These are phyloP conservation scores for Danaus plexippus DNA, from an alignment of 1,140 invertebrate genomes.

Conservation along the genomic window DNA sequence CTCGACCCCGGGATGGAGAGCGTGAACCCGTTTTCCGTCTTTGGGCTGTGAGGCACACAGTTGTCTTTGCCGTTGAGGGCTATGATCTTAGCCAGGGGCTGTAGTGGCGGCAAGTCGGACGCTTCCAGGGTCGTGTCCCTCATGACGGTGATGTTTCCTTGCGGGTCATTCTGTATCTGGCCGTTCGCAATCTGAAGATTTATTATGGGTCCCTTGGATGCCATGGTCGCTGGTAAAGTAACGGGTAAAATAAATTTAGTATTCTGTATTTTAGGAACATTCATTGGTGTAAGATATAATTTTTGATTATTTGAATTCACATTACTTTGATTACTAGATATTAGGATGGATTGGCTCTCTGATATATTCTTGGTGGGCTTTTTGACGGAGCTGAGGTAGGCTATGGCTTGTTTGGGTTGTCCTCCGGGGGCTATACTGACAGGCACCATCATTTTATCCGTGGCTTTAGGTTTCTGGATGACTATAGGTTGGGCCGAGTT, in stretches of 20 bases:
- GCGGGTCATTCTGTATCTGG: slow-evolving; percentile 68
- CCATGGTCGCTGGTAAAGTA: slow-evolving; percentile 59
- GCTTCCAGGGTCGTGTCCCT: slow-evolving; percentile 47
- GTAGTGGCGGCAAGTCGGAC: slow-evolving; percentile 58
- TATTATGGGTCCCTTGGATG: slow-evolving; percentile 65
- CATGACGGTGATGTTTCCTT: slow-evolving; percentile 70
- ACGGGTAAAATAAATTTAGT: slow-evolving; percentile 66
- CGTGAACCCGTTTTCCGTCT: slow-evolving; percentile 51
- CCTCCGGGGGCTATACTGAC: slow-evolving; percentile 55
- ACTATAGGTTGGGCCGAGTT: slow-evolving; percentile 62
- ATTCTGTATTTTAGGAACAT: slow-evolving; percentile 63
- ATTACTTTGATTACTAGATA: slow-evolving; percentile 59
- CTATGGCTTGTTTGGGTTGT: slow-evolving; percentile 54
- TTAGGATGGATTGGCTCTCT: slow-evolving; percentile 64
- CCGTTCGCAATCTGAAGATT: slow-evolving; percentile 71
- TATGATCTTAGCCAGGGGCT: slow-evolving; percentile 50
- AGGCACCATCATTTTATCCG: slow-evolving; percentile 62
- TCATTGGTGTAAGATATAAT: slow-evolving; percentile 65
- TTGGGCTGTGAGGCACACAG: slow-evolving; percentile 42
- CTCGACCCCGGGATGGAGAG: slow-evolving; percentile 62
- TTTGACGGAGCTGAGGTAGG: slow-evolving; percentile 60
- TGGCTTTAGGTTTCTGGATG: slow-evolving; percentile 66
- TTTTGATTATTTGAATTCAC: slow-evolving; percentile 62
- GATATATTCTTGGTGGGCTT: slow-evolving; percentile 46
- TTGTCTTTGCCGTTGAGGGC: slow-evolving; percentile 54